Base-by-base conservation (phyloP, 2,888 invertebrate species). In the Antheraea yamamai region DNA sequence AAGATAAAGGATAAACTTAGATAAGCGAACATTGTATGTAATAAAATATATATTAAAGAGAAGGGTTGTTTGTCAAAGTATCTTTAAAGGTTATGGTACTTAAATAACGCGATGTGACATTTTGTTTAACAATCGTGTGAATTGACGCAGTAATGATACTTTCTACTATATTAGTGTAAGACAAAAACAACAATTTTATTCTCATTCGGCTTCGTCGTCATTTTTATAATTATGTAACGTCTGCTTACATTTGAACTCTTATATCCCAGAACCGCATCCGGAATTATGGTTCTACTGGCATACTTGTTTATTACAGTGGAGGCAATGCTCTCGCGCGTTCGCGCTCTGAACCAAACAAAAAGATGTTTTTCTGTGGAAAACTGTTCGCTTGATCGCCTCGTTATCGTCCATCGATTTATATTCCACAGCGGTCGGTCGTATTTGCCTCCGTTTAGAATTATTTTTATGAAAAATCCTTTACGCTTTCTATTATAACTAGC, bases 321-420 rank as follows among this genome's bases (percentile, higher is more conserved):
- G 92, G 90, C 93, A 92, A 88, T 89, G 94, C 92, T 91, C 93
- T 91, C 91, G 51, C 70, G 55, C 52, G 52, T 72, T 61, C 72
- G 51, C 71, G 71, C 61, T 47, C 74, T 72, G 61, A 75, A 61
- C 74, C 47, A 72, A 47, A 75, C 71, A 75, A 72, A 75, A 75
- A 75, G 61, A 74, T 55, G 26, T 51, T 12, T 71, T 20, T 39
- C 74, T 74, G 87, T 87, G 88, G 89, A 92, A 92, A 92, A 91
- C 89, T 88, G 86, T 85, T 84, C 87, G 85, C 81, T 81, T 87
- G 90, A 91, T 90, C 85, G 88, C 84, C 89, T 91, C 84, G 91
- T 89, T 89, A 90, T 87, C 77, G 77, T 80, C 84, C 84, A 91
- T 90, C 89, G 88, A 68, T 68, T 74, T 72, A 88, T 89, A 82